Percentiles rank a stretch among this genome's conserved stretches.
Evolutionary conservation across 2,888 invertebrate genomes (phyloP).

Genomic region (Epirrita christyi): DNA sequence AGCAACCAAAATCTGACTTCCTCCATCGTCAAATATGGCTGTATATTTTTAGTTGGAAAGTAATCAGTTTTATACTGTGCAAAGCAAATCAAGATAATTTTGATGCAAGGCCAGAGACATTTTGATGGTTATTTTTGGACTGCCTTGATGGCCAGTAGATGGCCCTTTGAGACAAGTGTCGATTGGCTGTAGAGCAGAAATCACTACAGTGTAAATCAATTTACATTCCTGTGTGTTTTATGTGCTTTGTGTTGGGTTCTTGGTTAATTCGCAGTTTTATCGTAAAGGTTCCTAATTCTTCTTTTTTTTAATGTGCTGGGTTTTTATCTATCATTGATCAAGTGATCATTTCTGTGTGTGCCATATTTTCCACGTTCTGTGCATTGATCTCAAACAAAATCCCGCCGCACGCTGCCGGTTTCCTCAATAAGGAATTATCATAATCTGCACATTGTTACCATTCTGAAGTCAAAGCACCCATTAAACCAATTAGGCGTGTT

Average conservation of each 20-base stretch:
- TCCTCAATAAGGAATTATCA: constrained; percentile 23
- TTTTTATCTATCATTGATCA: no score
- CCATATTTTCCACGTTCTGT: no score
- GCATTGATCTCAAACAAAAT: no score
- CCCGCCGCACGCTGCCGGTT: constrained; percentile 1
- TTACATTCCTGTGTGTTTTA: no score
- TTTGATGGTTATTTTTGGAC: constrained; percentile 14
- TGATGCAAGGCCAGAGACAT: constrained; percentile 14
- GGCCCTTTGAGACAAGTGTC: background rate
- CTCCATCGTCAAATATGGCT: no score
- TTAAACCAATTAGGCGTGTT: constrained; percentile 28
- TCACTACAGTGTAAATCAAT: background rate
- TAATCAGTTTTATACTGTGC: constrained; percentile 25
- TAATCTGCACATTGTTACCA: constrained; percentile 21
- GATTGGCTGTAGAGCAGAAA: background rate
- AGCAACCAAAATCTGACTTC: no score
- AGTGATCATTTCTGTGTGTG: no score
- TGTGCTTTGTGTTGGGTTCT: no score
- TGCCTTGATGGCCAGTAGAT: constrained; percentile 10
- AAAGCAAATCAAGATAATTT: constrained; percentile 11
- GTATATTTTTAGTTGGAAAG: background rate
- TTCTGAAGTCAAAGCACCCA: constrained; percentile 26
- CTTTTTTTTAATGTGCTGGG: no score
- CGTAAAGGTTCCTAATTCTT: no score
- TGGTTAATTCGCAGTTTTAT: no score